Evolutionary conservation across 2,888 invertebrate species (phyloP).

Genomic region (Rhamnusium bicolor): DNA sequence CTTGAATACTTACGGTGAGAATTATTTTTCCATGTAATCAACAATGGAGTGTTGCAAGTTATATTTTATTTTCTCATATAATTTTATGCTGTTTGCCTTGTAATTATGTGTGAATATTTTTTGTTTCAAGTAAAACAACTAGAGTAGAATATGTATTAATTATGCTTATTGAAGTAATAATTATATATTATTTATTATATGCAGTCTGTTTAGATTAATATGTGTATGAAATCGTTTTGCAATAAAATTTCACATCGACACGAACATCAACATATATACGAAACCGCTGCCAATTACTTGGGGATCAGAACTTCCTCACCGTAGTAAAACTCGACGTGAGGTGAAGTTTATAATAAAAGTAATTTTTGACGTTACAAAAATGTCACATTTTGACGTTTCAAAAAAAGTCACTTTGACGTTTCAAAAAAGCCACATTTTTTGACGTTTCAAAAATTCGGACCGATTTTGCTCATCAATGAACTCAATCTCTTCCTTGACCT

Average conservation of each 20-base stretch:
- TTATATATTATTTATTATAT: constrained; percentile 12
- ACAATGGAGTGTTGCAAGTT: constrained; percentile 38
- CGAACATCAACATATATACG: background rate
- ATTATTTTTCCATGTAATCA: constrained; percentile 39
- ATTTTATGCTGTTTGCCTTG: constrained; percentile 35
- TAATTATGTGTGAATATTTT: constrained; percentile 36
- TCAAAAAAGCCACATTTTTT: no score
- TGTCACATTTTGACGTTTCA: no score
- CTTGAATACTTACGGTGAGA: constrained; percentile 43
- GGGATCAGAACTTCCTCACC: no score
- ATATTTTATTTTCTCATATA: constrained; percentile 31
- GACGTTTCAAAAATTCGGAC: no score
- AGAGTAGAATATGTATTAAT: constrained; percentile 36
- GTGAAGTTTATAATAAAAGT: no score
- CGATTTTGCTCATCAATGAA: no score
- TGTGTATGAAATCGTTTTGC: constrained; percentile 16
- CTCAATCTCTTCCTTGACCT: no score
- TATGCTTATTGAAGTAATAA: constrained; percentile 28
- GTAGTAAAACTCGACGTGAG: no score
- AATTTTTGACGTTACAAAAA: no score
- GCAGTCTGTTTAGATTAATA: constrained; percentile 22
- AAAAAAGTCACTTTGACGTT: no score
- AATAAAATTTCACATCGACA: constrained; percentile 26
- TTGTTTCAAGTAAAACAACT: constrained; percentile 36
- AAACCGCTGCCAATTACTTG: no score